Base-by-base conservation (phyloP, 2,888 invertebrate genomes). In the Drosophila macrospina region DNA sequence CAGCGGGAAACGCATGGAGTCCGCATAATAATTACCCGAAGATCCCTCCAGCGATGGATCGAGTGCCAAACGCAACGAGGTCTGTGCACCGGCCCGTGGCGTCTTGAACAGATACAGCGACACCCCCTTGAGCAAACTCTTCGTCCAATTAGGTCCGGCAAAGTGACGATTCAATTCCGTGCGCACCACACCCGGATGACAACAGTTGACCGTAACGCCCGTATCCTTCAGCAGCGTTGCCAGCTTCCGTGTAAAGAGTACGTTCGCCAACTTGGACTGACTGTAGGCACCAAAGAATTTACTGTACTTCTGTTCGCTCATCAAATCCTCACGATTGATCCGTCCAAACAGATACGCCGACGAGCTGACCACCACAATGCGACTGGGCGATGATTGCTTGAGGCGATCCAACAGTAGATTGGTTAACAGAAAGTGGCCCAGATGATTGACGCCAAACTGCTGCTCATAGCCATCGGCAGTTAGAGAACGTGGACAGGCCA, bases 241-340 rank as follows among this genome's bases (percentile, higher is more conserved):
- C 30, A 97, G 92, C 89, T 95, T 95, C 75, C 92, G 94, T 0
- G 95, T 94, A 86, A 97, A 97, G 42, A 97, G 90, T 41, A 97
- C 91, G 89, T 97, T 97, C 0, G 96, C 96, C 54, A 96, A 91
- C 93, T 97, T 97, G 90, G 96, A 97, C 89, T 95, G 95, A 28
- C 93, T 92, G 86, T 97, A 97, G 0, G 96, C 96, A 55, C 93
- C 93, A 1, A 93, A 86, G 5, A 93, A 88, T 4, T 95, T 92
- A 76, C 93, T 94, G 82, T 97, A 97, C 0, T 92, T 90, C 57
- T 93, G 93, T 78, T 96, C 95, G 78, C 94, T 95, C 91, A 97
- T 96, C 50, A 96, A 90, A 90, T 96, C 96, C 7, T 95, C 94
- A 37, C 95, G 94, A 80, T 95, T 92, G 13, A 96, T 94, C 34